Evolutionary conservation across 2,888 invertebrate species (phyloP), one percentile per base, ranked within the genome.

Genomic region (Synergus umbraculus): DNA sequence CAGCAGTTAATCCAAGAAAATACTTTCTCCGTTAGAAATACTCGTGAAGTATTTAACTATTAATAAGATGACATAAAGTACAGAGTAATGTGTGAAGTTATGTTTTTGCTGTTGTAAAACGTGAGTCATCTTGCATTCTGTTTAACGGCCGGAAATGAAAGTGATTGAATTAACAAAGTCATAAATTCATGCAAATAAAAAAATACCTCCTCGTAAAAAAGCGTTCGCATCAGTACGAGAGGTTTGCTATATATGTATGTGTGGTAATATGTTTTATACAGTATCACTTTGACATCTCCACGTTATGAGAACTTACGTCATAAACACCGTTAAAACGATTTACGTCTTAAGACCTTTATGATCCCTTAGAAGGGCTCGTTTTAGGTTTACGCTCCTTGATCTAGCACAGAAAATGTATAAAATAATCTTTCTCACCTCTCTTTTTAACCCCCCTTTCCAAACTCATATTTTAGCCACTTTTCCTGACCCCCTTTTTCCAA

Each of bases 141-240:
- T 18, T 49, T 49, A 67, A 67, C 67, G 67, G 44, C 67, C 67
- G 67, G 67, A 67, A 67, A 67, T 67, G 67, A 67, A 67, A 67
- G 43, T 4, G 65, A 43, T 66, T 43, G 29, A 66, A 66, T 66
- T 66, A 66, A 66, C n/a, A 66, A 43, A 18, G 43, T 22, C 44
- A 43, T 67, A 67, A 67, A 67, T 67, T 67, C 67, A 67, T 12
- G 44, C 43, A 67, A 67, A 44, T 67, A 67, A 67, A 67, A 67
- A 67, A 12, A 12, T 64, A 54, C 1, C 7, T 13, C 13, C 49
- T 49, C 66, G 9, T 66, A 44, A 67, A 67, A 67, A 44, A 44
- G 67, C 22, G 43, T 29, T 67, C 46, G 44, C 46, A 13, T 22
- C 46, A 44, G 67, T 67, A 44, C 12, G 43, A 43, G 43, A 29